Evolutionary conservation across 2,888 invertebrate genomes (phyloP), one percentile per base, ranked within the genome.

Genomic region (Chouioia cunea): DNA sequence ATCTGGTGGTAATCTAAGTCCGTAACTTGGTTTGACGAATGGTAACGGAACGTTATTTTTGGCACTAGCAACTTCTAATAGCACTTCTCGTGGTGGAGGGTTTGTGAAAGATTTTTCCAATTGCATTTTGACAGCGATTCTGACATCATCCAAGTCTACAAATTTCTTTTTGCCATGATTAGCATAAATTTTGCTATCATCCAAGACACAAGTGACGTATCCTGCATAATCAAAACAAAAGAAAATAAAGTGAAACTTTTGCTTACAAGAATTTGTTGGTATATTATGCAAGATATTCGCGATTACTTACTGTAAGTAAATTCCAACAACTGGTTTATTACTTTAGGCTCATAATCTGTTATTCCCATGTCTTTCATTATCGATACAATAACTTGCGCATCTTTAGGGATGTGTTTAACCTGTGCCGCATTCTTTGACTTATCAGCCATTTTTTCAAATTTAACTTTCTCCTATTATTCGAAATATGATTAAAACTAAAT

Each of bases 331-430:
- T 97, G 97, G 83, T 97, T 96, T 63, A 99, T 92, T 6, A 98
- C 95, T 80, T 97, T 90, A 0, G 97, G 97, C 82, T 99, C 99
- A 81, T 96, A 97, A 70, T 97, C 97, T 6, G 90, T 90, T 65
- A 99, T 93, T 16, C 97, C 97, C 87, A 97, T 93, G 84, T 99
- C 99, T 86, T 96, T 96, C 88, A 99, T 91, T 77, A 99, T 96
- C 8, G 97, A 93, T 89, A 94, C 93, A 82, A 99, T 95, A 56
- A 97, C 96, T 87, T 96, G 95, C n/a, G 97, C 97, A 89, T 99
- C 98, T 87, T 96, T 96, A 0, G 98, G 97, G 74, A 95, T 89
- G 80, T 92, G 90, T 87, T 92, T 92, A 72, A 89, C 85, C 85
- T 90, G 90, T 63, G 86, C 83, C 73, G 83, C 86, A 23, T 2